Evolutionary conservation across 2,113 vertebrate species (phyloP), one percentile per base, ranked within the genome.

Genomic region (Heterotis niloticus): DNA sequence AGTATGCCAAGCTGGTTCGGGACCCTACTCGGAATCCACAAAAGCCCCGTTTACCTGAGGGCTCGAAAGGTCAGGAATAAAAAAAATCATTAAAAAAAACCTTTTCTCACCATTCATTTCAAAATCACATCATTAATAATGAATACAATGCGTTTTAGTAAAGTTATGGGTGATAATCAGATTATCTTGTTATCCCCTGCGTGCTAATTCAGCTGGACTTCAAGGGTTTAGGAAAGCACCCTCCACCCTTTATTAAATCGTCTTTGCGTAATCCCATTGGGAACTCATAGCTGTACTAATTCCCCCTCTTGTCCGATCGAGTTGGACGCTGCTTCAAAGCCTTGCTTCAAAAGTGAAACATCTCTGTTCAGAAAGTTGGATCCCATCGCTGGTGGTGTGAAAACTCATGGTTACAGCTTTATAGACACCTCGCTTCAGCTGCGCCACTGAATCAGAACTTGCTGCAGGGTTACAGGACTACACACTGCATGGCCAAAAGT

Each of bases 141-240:
- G 87, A 88, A 90, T 91, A 90, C 90, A 90, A 90, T 89, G 87
- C 85, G 85, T 89, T 91, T 91, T 90, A 91, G 87, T 82, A 82
- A 91, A 89, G 89, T 90, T 88, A 89, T 78, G 65, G 76, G 80
- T 64, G 71, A 80, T 91, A 92, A 92, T 88, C 91, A 87, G 87
- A 88, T 93, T 92, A 93, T 79, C 66, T 5, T 80, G 69, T 82
- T 81, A 91, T 87, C 89, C 88, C 91, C 85, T 92, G 90, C 89
- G 84, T 92, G 91, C 89, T 91, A 91, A 91, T 91, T 90, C 90
- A 89, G 85, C 86, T 87, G 88, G 89, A 90, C 90, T 90, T 92
- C 89, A 93, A 90, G 88, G 87, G 83, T 88, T 75, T 75, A 74
- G 70, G 71, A 75, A 80, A 75, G 70, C 62, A 56, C 70, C 71